Evolutionary conservation across 2,888 invertebrate genomes (phyloP), one percentile per base, ranked within the genome.

Genomic region (Hemicrepidius hirtus): DNA sequence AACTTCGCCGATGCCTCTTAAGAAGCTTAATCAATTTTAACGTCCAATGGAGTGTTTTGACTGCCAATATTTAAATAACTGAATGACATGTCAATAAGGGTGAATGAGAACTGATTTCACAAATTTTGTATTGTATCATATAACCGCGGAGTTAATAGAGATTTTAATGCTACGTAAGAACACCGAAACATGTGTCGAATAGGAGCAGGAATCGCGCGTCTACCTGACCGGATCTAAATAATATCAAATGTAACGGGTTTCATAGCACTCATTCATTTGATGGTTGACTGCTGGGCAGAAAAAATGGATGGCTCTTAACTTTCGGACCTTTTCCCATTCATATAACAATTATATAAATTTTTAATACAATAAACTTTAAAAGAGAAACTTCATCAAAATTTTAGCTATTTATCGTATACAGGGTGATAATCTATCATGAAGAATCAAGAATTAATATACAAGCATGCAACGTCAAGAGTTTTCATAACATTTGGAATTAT

Each of bases 181-280:
- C 49, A 35, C 50, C 74, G 75, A 78, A 24, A 76, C 80, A 80
- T 79, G 80, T 81, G 81, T 81, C 76, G 79, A 79, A 78, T 76
- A 59, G 70, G 46, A 60, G 37, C 41, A 46, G 46, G 71, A 76
- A 78, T 78, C 77, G 78, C 80, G 79, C 73, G 73, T 77, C 80
- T 82, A 82, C 82, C 82, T 82, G 82, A 75, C 79, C 74, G 69
- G 75, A 78, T 79, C 79, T 77, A 76, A 80, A 80, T 80, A 81
- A 81, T 81, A 80, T 76, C 78, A 81, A 80, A 76, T 74, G 80
- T 82, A 82, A 82, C 82, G 82, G 72, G 72, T 72, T 72, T 72
- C 66, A 64, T 72, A 50, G 63, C 64, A 49, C 68, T 28, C 72
- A 72, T 72, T 72, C 64, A 68, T 72, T 68, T 72, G 64, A 49